phyloP scores from a whole-genome alignment of 2,113 vertebrate species.

The Embiotoca jacksoni region DNA sequence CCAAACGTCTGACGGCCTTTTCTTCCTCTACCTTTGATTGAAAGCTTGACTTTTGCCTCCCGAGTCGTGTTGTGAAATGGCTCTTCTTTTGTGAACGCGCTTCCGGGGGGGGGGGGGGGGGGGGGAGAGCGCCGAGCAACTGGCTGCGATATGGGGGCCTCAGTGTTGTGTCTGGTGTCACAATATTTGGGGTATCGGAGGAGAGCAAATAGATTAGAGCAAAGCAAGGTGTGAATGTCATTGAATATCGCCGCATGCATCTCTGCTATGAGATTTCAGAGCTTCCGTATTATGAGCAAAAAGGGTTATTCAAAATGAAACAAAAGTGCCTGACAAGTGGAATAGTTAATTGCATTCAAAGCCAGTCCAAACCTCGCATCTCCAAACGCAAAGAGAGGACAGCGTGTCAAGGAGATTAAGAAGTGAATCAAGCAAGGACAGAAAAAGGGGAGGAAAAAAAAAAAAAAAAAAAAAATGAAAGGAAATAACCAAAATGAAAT shows the following conservation, averaged over 20 bases:
- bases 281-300: conserved; percentile 46
- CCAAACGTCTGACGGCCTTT: conserved; percentile 63
- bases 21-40: conserved; percentile 69
- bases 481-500: conserved; percentile 87
- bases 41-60: conserved; percentile 72
- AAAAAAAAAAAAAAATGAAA: conserved; percentile 81
- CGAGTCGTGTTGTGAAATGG: conserved; percentile 44
- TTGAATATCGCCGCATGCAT: conserved; percentile 64
- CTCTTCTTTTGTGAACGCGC: conserved; percentile 59
- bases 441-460: conserved; percentile 62
- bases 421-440: conserved; percentile 73
- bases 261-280: conserved; percentile 46
- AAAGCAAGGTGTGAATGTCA: conserved; percentile 81
- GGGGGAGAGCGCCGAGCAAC: conserved; percentile 42
- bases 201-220: conserved; percentile 79
- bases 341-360: conserved; percentile 80
- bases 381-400: conserved; percentile 75
- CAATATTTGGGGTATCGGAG: conserved; percentile 82
- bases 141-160: conserved; percentile 61
- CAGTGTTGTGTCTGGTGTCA: conserved; percentile 80
- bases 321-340: conserved; percentile 74
- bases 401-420: conserved; percentile 83
- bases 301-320: conserved; percentile 77
- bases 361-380: conserved; percentile 65
- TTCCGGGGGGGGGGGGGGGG: conserved; percentile 54